A percentile compares a stretch with the other conserved stretches of the same genome.
These are phyloP conservation scores for Trichacis sp. DNA, from an alignment of 2,888 invertebrate genomes.

Conservation along the genomic window DNA sequence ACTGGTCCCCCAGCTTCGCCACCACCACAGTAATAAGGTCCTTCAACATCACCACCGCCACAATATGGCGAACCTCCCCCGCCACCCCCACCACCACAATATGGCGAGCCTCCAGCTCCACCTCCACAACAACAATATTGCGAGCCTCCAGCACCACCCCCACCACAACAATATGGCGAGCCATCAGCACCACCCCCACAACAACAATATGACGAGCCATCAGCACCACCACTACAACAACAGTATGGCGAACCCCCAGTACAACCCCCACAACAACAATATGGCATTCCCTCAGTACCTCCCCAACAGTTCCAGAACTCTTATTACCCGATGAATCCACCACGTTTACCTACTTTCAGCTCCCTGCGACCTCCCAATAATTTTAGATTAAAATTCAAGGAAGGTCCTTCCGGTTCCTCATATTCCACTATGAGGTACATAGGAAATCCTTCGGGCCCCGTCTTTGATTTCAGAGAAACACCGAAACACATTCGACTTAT, in stretches of 20 bases:
- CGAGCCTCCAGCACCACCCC: too few relatives aligned
- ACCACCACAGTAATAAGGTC: too few relatives aligned
- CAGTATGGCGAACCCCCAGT: too few relatives aligned
- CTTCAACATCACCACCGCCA: too few relatives aligned
- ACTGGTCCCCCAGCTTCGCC: not conserved
- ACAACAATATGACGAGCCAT: not conserved
- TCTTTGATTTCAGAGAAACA: conserved; percentile 43
- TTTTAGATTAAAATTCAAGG: conserved; percentile 78
- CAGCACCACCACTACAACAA: too few relatives aligned
- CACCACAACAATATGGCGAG: not conserved
- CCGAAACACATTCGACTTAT: conserved; percentile 55
- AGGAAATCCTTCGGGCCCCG: conserved; percentile 40
- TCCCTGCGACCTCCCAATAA: conserved; percentile 58
- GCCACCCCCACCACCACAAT: not conserved
- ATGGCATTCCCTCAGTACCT: conserved; percentile 1
- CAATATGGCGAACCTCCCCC: not conserved
- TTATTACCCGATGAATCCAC: conserved; percentile 27
- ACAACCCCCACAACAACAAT: not conserved
- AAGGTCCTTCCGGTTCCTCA: conserved; percentile 79
- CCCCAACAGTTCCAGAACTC: conserved; percentile 12
- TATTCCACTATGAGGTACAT: conserved; percentile 73
- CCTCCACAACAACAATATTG: too few relatives aligned
- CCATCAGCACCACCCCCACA: not conserved
- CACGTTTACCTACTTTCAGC: conserved; percentile 47
- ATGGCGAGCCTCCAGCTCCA: not conserved